Base-by-base conservation (phyloP, 2,797 vertebrate genomes). In the Sphenopsis melanotis region DNA sequence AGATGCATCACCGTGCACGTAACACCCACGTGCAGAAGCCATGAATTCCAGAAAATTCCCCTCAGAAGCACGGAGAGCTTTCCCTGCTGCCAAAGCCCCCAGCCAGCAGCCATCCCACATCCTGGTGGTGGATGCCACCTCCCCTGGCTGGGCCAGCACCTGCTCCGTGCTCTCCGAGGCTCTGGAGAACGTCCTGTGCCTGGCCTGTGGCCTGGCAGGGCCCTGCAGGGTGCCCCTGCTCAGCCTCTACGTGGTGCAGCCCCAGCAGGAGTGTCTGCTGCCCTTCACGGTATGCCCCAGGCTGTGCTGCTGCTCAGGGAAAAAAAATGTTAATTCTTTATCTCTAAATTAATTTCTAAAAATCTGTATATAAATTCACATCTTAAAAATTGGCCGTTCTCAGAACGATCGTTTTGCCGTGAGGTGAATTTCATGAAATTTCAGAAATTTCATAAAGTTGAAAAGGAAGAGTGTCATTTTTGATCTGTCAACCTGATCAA, bases 261-360 rank as follows among this genome's bases (percentile, higher is more conserved):
- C 95, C 83, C 98, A 98, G 80, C 99, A 98, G 39, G 99, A 99
- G 81, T 99, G 99, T 87, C 97, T 99, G 44, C 98, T 99, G 74
- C 99, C 99, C 42, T 98, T 99, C 94, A 98, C 98, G 98, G 99
- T 99, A 94, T 96, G 98, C 94, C 36, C 52, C 32, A 11, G 27
- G 20, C 57, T n/a, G 6, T 47, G 80, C 36, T 69, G 78, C 30
- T 42, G 55, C 78, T 60, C 47, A 18, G 44, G 11, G 6, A 4
- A 1, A 1, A 5, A 10, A 29, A 36, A 37, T 37, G 17, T 23
- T 39, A 6, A 10, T 6, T 1, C 5, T 71, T 64, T 52, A 9
- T 36, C 3, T 22, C 9, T 50, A 3, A 50, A 32, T 57, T 49
- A 1, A 0, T 15, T 22, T 3, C 52, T 41, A 14, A 69, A 64